Evolutionary conservation across 2,113 vertebrate genomes (phyloP).

Genomic region (Dicaeum eximium): DNA sequence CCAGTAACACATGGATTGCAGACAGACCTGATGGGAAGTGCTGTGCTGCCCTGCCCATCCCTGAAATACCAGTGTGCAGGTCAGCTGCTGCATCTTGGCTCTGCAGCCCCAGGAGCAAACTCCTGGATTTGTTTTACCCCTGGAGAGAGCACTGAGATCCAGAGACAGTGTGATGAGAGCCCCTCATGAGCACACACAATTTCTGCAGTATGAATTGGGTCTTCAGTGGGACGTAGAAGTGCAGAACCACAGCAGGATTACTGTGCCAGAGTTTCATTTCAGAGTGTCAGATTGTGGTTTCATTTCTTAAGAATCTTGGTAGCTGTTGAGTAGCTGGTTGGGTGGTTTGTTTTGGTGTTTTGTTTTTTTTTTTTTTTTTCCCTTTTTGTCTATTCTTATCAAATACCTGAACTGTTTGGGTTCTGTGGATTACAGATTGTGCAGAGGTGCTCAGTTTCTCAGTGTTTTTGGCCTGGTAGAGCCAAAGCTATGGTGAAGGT

Average conservation of each 20-base stretch:
- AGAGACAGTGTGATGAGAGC: background rate
- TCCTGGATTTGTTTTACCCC: background rate
- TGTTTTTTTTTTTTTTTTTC: too few species aligned
- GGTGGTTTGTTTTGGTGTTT: background rate
- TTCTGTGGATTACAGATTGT: background rate
- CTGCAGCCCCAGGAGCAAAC: background rate
- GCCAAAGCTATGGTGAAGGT: background rate
- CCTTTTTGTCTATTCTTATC: background rate
- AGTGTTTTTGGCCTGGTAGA: background rate
- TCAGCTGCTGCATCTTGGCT: background rate
- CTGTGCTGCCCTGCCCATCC: background rate
- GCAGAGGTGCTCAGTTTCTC: background rate
- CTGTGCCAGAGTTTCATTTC: background rate
- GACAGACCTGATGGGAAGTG: background rate
- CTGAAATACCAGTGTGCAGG: fast-evolving
- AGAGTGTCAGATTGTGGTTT: background rate
- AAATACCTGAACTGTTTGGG: background rate
- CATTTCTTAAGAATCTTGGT: background rate
- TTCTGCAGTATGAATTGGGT: background rate
- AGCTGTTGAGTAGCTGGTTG: background rate
- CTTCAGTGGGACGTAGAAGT: background rate
- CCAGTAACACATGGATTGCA: background rate
- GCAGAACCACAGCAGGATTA: background rate
- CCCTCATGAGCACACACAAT: background rate
- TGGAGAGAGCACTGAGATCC: background rate